Conservation (phyloP, 2,113 vertebrate species). For the Zosterops japonicus region DNA sequence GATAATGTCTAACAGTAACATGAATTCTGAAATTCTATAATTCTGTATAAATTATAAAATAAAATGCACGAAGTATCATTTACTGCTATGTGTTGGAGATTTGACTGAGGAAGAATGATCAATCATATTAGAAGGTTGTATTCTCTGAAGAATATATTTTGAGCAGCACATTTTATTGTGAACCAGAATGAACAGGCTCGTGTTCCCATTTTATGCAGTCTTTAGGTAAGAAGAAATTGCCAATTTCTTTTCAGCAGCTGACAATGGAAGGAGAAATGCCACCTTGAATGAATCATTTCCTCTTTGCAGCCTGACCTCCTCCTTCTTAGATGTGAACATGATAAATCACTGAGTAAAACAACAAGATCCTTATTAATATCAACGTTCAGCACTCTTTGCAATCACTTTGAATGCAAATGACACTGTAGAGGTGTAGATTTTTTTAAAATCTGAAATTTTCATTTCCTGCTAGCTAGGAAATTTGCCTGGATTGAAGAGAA, state of each 20-base stretch:
- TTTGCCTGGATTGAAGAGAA: background rate
- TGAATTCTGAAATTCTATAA: background rate
- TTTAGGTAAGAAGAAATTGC: conserved; percentile 61
- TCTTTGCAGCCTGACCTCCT: conserved; percentile 51
- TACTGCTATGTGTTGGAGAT: background rate
- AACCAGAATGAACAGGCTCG: conserved; percentile 1
- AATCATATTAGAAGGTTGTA: background rate
- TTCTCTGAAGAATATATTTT: conserved; percentile 3
- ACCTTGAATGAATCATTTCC: conserved; percentile 53
- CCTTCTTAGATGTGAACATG: conserved; percentile 46
- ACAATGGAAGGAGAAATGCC: conserved; percentile 28
- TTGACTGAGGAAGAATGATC: background rate
- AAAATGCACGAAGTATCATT: background rate
- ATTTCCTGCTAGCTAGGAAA: background rate
- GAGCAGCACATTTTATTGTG: conserved; percentile 25
- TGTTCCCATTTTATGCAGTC: background rate
- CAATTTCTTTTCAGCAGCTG: conserved; percentile 16
- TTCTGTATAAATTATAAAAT: background rate
- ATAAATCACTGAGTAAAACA: conserved; percentile 70
- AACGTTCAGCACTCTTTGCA: conserved; percentile 44
- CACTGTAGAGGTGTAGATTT: background rate
- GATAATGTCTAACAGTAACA: background rate
- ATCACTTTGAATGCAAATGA: conserved; percentile 22
- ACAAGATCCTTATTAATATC: conserved; percentile 67
- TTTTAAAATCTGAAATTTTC: background rate